These are phyloP conservation scores for Parauchenoglanis punctatus DNA, from an alignment of 2,797 vertebrate genomes.

Conservation along the genomic window DNA sequence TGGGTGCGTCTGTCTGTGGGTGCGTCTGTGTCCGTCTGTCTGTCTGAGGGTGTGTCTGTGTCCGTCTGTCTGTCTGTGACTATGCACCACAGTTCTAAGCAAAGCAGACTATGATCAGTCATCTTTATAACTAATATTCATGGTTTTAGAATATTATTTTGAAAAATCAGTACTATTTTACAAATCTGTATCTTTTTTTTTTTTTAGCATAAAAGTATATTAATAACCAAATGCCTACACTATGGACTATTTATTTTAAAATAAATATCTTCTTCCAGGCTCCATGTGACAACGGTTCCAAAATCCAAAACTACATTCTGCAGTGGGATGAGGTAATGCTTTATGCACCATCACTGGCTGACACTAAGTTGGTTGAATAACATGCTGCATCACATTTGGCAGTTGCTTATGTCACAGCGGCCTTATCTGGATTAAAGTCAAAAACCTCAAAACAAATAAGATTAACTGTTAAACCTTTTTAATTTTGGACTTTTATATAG, in stretches of 20 bases:
- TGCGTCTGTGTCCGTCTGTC: background rate
- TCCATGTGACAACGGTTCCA: conserved; percentile 94
- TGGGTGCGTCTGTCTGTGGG: background rate
- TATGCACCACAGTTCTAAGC: no score
- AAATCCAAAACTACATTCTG: conserved; percentile 92
- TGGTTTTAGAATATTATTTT: background rate
- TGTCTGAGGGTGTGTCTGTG: no score
- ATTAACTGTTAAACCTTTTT: background rate
- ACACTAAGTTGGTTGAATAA: background rate
- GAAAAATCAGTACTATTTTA: background rate
- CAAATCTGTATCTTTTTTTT: background rate
- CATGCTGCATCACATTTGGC: background rate
- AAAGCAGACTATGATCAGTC: background rate
- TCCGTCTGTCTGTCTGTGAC: no score
- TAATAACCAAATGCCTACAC: background rate
- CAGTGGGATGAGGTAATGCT: conserved; percentile 94
- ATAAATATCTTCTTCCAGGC: conserved; percentile 71
- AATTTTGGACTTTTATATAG: background rate
- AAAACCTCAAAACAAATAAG: background rate
- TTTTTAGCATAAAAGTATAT: background rate
- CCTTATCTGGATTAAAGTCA: background rate
- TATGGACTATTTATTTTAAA: background rate
- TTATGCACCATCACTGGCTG: background rate
- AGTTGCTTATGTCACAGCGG: background rate
- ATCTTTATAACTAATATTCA: background rate